These are phyloP conservation scores for Cassiopea xamachana DNA, from an alignment of 30 jellyfish, hydroid and myxozoan species.

Conservation along the genomic window DNA sequence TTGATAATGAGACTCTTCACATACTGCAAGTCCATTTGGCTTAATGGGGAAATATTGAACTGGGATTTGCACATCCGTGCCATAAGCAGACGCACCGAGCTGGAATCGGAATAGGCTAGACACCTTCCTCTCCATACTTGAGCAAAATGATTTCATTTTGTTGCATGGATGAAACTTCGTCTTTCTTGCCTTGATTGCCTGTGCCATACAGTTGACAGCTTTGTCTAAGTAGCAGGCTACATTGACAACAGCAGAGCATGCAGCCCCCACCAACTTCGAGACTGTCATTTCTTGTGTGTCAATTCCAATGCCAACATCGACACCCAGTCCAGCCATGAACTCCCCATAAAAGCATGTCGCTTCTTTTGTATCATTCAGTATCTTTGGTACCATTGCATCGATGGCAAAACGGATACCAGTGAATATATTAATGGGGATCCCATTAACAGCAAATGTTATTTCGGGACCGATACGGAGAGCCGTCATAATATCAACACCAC, in stretches of 20 bases:
- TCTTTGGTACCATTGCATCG: constrained; percentile 9
- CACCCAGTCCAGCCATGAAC: constrained; percentile 44
- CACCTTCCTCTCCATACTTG: constrained; percentile 27
- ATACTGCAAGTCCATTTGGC: background rate
- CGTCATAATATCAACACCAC: constrained; percentile 24
- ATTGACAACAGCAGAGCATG: constrained; percentile 31
- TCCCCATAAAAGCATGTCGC: constrained; percentile 24
- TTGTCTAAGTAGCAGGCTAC: constrained; percentile 16
- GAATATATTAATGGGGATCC: constrained; percentile 28
- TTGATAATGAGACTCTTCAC: background rate
- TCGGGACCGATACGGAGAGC: constrained; percentile 55
- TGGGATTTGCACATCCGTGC: constrained; percentile 27
- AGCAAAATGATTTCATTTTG: constrained; percentile 13
- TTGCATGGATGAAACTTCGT: constrained; percentile 45
- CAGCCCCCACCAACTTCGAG: constrained; percentile 20
- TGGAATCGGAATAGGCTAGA: background rate
- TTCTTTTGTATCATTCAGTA: background rate
- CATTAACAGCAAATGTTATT: constrained; percentile 30
- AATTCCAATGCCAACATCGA: constrained; percentile 37
- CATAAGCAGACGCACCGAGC: constrained; percentile 25
- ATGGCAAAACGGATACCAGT: constrained; percentile 31
- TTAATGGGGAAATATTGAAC: background rate
- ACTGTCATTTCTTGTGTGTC: constrained; percentile 14
- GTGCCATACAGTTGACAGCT: constrained; percentile 38
- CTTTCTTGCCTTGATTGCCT: constrained; percentile 17